Conservation (phyloP, 2,888 invertebrate species). For the Pandemis cinnamomeana region DNA sequence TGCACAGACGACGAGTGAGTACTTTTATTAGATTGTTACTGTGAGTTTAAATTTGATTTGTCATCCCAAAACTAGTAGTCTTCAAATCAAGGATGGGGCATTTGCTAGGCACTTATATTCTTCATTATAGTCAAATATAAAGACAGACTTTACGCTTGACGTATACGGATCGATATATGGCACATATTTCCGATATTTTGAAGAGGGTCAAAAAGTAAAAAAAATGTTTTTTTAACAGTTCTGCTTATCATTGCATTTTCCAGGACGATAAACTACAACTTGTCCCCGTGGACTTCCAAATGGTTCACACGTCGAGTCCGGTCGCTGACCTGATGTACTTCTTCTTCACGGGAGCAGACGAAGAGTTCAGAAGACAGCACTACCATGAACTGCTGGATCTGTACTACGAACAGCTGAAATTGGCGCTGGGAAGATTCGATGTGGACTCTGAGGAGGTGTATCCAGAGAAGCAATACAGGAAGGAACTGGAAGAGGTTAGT, state of each 20-base stretch:
- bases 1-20: slow-evolving; percentile 50
- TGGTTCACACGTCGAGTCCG: slow-evolving; percentile 44
- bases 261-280: slow-evolving; percentile 49
- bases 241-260: slow-evolving; percentile 1
- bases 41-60: too few species aligned
- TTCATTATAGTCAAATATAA: too few species aligned
- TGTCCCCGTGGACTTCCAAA: slow-evolving; percentile 55
- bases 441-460: slow-evolving; percentile 49
- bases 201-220: too few species aligned
- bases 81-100: too few species aligned
- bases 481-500: slow-evolving; percentile 54
- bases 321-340: slow-evolving; percentile 52
- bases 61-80: too few species aligned
- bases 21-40: background rate
- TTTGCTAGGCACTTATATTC: too few species aligned
- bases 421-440: slow-evolving; percentile 46
- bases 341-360: slow-evolving; percentile 54
- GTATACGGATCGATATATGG: too few species aligned
- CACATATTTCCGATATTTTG: too few species aligned
- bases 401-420: slow-evolving; percentile 51
- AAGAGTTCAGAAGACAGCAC: slow-evolving; percentile 50
- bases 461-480: slow-evolving; percentile 49
- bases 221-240: background rate
- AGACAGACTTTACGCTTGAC: too few species aligned
- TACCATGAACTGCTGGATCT: slow-evolving; percentile 48